A percentile compares a stretch with the other conserved stretches of the same genome.
Conservation (phyloP, 2,113 vertebrate genomes). For the Bombycilla garrulus region DNA sequence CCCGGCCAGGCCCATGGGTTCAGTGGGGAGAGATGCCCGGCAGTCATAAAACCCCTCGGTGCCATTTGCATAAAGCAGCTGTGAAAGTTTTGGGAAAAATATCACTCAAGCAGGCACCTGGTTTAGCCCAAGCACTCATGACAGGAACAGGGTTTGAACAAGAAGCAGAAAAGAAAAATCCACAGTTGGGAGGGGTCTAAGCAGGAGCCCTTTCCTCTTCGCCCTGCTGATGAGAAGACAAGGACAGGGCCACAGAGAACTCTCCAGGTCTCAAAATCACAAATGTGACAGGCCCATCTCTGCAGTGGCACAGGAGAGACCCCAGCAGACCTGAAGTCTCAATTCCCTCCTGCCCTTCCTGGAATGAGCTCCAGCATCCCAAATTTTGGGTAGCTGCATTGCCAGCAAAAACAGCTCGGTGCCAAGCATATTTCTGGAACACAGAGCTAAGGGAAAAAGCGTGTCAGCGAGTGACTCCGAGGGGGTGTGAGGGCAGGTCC, state of each 20-base stretch:
- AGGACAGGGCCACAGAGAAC: rapidly evolving
- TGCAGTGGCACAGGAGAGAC: neutral
- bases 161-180: neutral
- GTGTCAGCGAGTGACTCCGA: rapidly evolving
- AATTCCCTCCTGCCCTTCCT: neutral
- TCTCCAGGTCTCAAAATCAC: neutral
- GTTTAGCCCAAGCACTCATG: rapidly evolving
- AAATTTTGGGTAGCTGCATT: neutral
- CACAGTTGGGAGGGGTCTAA: rapidly evolving
- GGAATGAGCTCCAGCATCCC: neutral
- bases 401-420: neutral
- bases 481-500: neutral
- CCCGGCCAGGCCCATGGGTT: rapidly evolving
- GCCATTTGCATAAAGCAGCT: neutral
- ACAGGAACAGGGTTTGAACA: neutral
- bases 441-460: neutral
- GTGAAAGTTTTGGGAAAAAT: neutral
- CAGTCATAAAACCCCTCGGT: rapidly evolving
- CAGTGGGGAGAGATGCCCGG: rapidly evolving
- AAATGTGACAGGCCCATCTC: neutral
- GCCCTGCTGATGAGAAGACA: neutral
- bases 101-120: neutral
- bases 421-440: neutral
- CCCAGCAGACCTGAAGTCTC: rapidly evolving
- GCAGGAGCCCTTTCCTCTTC: neutral